Conservation (phyloP, 2,888 invertebrate species). For the Sceliomorpha sp. region DNA sequence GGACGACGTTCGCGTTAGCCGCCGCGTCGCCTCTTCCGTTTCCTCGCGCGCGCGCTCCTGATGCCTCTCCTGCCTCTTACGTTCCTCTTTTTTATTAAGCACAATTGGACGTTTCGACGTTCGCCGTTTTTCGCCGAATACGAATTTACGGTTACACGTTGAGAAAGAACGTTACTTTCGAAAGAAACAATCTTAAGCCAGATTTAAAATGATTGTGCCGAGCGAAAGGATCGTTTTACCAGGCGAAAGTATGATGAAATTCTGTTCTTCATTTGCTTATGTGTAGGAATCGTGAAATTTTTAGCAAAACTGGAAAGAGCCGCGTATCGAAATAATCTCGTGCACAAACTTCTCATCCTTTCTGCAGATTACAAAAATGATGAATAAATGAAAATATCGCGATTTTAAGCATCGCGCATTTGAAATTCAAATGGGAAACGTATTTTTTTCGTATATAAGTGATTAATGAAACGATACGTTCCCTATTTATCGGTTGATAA, state of each 20-base stretch:
- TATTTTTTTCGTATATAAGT: too few relatives aligned
- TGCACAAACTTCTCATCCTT: too few relatives aligned
- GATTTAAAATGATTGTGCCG: constrained; percentile 21
- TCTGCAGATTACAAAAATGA: too few relatives aligned
- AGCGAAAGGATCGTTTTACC: constrained; percentile 4
- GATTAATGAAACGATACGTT: too few relatives aligned
- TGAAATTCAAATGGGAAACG: too few relatives aligned
- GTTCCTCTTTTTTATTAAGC: background rate
- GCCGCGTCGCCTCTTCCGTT: too few relatives aligned
- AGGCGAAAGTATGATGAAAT: constrained; percentile 19
- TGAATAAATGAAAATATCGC: too few relatives aligned
- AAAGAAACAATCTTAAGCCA: constrained; percentile 14
- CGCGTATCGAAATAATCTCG: background rate
- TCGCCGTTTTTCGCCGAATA: background rate
- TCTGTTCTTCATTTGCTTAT: constrained; percentile 5
- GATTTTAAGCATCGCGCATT: too few relatives aligned
- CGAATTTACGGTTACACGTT: background rate
- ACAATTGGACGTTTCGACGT: background rate
- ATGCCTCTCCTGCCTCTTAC: background rate
- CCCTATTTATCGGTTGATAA: too few relatives aligned
- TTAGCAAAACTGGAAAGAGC: constrained; percentile 10
- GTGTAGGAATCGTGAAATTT: constrained; percentile 14
- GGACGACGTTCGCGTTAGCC: too few relatives aligned
- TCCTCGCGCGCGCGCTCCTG: background rate
- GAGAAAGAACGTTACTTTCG: constrained; percentile 12